Conservation (phyloP, 1,140 invertebrate species). For the Acromyrmex heyeri region DNA sequence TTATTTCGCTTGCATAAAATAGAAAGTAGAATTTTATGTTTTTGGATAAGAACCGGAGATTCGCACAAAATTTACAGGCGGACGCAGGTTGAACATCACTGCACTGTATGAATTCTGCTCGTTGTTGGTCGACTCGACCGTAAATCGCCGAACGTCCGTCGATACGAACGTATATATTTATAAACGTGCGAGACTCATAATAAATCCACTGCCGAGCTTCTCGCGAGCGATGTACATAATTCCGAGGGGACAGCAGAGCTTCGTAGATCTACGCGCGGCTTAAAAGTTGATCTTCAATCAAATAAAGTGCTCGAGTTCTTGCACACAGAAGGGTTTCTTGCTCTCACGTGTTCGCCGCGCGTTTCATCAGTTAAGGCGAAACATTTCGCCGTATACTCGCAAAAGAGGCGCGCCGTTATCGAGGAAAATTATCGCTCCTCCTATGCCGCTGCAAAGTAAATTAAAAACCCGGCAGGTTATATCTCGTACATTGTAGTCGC, state of each 20-base stretch:
- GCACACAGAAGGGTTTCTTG: neutral
- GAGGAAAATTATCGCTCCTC: slow-evolving; percentile 27
- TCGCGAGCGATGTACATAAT: neutral
- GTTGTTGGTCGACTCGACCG: neutral
- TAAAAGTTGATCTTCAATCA: neutral
- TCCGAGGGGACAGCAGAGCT: neutral
- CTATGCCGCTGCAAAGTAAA: slow-evolving; percentile 15
- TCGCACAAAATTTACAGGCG: no score
- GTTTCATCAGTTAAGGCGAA: slow-evolving; percentile 17
- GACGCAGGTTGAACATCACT: no score
- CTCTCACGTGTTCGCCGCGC: neutral
- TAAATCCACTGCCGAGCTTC: slow-evolving; percentile 17
- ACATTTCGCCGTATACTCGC: neutral
- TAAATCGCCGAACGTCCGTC: slow-evolving; percentile 49
- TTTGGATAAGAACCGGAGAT: no score
- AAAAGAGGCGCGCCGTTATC: slow-evolving; percentile 40
- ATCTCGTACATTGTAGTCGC: slow-evolving; percentile 16
- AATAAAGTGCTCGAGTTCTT: neutral
- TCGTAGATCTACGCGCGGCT: neutral
- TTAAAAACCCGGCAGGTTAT: slow-evolving; percentile 32
- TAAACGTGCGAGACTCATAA: slow-evolving; percentile 16
- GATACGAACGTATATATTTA: slow-evolving; percentile 20
- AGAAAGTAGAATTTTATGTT: no score
- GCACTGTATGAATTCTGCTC: slow-evolving; percentile 17
- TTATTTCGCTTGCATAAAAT: no score